phyloP scores from a whole-genome alignment of 2,113 vertebrate species.

The Syngnathus floridae region DNA sequence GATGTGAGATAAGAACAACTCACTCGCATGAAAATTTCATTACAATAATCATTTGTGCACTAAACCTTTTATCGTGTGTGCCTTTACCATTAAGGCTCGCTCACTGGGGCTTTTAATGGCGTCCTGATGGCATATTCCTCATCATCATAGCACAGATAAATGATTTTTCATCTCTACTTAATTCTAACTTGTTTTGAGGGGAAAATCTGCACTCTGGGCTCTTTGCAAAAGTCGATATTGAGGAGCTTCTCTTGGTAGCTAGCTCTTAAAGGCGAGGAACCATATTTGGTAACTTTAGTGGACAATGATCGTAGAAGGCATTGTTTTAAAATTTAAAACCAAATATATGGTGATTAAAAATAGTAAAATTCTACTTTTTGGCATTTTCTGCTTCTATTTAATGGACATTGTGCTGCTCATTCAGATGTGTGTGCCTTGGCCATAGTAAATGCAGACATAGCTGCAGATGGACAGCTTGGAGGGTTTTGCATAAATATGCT shows the following conservation, averaged over 20 bases:
- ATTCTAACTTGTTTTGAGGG: neutral
- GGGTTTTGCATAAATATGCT: neutral
- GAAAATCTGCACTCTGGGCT: neutral
- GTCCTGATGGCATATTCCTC: slow-evolving; percentile 1
- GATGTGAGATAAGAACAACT: slow-evolving; percentile 14
- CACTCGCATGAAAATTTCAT: slow-evolving; percentile 19
- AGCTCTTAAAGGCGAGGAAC: neutral
- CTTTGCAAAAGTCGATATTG: neutral
- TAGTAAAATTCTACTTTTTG: too few species aligned
- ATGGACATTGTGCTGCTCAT: too few species aligned
- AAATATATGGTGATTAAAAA: too few species aligned
- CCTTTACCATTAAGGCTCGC: slow-evolving; percentile 12
- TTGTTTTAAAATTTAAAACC: too few species aligned
- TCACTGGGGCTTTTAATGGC: slow-evolving; percentile 15
- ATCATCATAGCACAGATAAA: neutral
- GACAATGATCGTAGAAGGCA: too few species aligned
- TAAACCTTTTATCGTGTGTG: neutral
- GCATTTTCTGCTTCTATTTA: too few species aligned
- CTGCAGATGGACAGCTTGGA: too few species aligned
- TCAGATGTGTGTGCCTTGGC: too few species aligned
- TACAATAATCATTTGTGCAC: slow-evolving; percentile 5
- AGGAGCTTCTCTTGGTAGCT: neutral
- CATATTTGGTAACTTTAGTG: neutral
- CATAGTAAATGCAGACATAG: too few species aligned
- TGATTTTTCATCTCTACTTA: neutral